A percentile compares a stretch with the other conserved stretches of the same genome.
phyloP scores from a whole-genome alignment of 2,797 vertebrate genomes.

The Hypotaenidia philippensis region DNA sequence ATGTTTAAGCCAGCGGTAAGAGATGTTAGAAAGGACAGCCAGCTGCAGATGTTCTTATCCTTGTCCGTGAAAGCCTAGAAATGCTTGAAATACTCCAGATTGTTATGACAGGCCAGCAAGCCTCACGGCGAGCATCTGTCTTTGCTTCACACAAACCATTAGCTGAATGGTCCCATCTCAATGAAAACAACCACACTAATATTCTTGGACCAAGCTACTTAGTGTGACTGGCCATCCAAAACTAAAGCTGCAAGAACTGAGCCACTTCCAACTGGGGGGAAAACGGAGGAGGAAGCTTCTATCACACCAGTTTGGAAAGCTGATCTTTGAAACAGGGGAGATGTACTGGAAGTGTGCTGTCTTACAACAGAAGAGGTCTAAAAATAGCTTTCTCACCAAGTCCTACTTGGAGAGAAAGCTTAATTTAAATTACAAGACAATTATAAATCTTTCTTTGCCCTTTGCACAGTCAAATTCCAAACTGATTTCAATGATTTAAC shows the following conservation, averaged over 20 bases:
- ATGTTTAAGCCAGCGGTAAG: neutral
- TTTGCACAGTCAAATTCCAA: neutral
- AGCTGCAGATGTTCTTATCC: slow-evolving; percentile 62
- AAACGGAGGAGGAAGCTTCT: neutral
- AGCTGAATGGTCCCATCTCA: slow-evolving; percentile 19
- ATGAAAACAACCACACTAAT: slow-evolving; percentile 32
- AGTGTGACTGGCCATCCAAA: neutral
- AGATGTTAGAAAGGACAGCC: slow-evolving; percentile 3
- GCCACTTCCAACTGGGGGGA: neutral
- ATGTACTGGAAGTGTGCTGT: neutral
- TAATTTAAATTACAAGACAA: neutral
- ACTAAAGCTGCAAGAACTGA: neutral
- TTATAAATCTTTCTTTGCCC: neutral
- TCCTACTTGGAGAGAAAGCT: neutral
- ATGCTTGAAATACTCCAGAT: slow-evolving; percentile 67
- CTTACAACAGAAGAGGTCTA: neutral
- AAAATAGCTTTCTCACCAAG: neutral
- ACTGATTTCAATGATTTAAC: neutral
- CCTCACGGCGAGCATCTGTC: neutral
- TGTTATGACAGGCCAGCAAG: slow-evolving; percentile 41
- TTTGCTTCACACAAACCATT: slow-evolving; percentile 56
- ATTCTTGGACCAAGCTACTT: slow-evolving; percentile 19
- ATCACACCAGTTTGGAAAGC: neutral
- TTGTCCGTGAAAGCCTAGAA: slow-evolving; percentile 30
- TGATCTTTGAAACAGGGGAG: neutral